Base-by-base conservation (phyloP, 2,113 vertebrate species). In the Himantopus leucocephalus region DNA sequence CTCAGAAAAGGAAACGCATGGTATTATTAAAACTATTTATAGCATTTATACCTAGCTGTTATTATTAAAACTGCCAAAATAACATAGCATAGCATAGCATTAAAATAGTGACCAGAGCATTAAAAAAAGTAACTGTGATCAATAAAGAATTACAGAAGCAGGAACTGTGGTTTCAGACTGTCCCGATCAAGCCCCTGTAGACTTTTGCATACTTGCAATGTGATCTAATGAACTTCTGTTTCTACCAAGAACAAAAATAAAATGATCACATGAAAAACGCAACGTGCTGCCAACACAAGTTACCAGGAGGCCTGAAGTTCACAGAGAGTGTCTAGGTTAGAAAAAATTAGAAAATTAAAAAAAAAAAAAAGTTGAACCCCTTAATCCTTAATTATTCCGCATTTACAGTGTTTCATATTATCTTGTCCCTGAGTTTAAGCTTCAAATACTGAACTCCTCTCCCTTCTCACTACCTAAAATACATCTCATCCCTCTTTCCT, bases 201-300 rank as follows among this genome's bases (percentile, higher is more conserved):
- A 52, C 60, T 62, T 82, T 8, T 45, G 66, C 68, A 91, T 89
- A 82, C 72, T 96, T 96, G 92, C 88, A 93, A 64, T 58, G 75
- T 84, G 93, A 93, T 94, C 84, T 92, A 47, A 96, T 84, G 87
- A 96, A 91, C 80, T 95, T 94, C 81, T 93, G 88, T 26, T 90
- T 94, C 48, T 58, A 67, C 66, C 76, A 64, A 77, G 83, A 96
- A 50, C 78, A 91, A 88, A 97, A 96, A 95, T 88, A 97, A 95
- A 85, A 91, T 0, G 2, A 39, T 90, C 64, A 34, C 72, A 75
- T 76, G 93, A 93, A 94, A 96, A 88, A 77, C 0, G 32, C 8
- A 64, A 27, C 23, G 11, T 50, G 72, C 94, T 89, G 91, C 89
- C 85, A 91, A 73, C 76, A 67, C 64, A 26, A 50, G 94, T 55